These are phyloP conservation scores for Oopsacas minuta DNA, from an alignment of 37 sponge, comb jelly and placozoan genomes.

Conservation along the genomic window DNA sequence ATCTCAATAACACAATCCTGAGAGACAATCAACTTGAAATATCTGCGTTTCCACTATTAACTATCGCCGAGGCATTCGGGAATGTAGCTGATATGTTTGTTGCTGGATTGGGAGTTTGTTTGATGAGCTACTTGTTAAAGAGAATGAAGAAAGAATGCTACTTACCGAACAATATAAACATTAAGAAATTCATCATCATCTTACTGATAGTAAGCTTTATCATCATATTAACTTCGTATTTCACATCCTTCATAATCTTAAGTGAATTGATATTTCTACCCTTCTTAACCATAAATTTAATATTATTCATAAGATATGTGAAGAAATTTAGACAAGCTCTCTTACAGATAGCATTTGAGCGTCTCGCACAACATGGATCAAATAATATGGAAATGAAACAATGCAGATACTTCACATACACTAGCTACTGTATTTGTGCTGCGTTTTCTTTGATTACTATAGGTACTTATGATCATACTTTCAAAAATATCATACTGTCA, in stretches of 20 bases:
- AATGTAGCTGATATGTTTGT: neutral
- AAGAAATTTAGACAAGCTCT: neutral
- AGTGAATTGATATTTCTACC: neutral
- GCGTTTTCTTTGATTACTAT: neutral
- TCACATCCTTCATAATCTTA: neutral
- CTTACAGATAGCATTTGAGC: neutral
- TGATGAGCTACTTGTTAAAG: neutral
- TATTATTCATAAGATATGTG: neutral
- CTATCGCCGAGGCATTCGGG: neutral
- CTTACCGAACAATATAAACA: neutral
- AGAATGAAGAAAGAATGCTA: neutral
- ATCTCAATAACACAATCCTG: neutral
- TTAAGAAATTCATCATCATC: neutral
- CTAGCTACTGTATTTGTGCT: neutral
- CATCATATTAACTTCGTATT: neutral
- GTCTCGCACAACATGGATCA: neutral
- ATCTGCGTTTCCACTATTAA: neutral
- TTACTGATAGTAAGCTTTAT: neutral
- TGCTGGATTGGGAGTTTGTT: neutral
- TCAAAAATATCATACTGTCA: neutral
- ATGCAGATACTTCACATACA: neutral
- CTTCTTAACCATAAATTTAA: neutral
- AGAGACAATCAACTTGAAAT: neutral
- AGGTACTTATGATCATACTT: neutral
- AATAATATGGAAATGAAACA: neutral